Percentiles rank a stretch among this genome's conserved stretches.
phyloP scores from a whole-genome alignment of 2,113 vertebrate species.

The Trematocara zebra region DNA sequence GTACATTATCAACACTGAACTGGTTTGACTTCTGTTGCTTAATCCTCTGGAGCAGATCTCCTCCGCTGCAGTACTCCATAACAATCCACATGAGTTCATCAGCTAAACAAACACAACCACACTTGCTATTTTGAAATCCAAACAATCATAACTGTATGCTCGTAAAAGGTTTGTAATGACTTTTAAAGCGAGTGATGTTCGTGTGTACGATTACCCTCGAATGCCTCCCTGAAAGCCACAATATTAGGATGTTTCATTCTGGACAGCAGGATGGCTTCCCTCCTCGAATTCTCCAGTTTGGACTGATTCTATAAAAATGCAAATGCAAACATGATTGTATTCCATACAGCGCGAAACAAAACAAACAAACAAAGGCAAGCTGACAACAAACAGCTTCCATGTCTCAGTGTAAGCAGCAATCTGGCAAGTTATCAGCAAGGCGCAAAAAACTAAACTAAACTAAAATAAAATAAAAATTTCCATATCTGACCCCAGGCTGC shows the following conservation, averaged over 20 bases:
- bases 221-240: slow-evolving; percentile 83
- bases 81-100: slow-evolving; percentile 84
- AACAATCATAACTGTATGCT: not conserved
- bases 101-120: slow-evolving; percentile 65
- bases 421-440: not conserved
- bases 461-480: not conserved
- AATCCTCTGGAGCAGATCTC: slow-evolving; percentile 87
- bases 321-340: not conserved
- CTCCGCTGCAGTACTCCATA: slow-evolving; percentile 90
- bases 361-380: not conserved
- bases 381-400: not conserved
- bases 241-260: slow-evolving; percentile 90
- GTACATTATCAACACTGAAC: slow-evolving; percentile 80
- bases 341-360: slow-evolving; percentile 9
- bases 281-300: slow-evolving; percentile 70
- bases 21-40: slow-evolving; percentile 74
- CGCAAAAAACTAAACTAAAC: not conserved
- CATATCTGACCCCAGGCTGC: not conserved
- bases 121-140: not conserved
- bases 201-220: slow-evolving; percentile 76
- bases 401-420: not conserved
- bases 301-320: slow-evolving; percentile 71
- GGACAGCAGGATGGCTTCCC: slow-evolving; percentile 83
- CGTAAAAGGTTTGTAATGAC: not conserved
- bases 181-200: not conserved